Conservation (phyloP, 2,797 vertebrate genomes). For the Pitangus sulphuratus region DNA sequence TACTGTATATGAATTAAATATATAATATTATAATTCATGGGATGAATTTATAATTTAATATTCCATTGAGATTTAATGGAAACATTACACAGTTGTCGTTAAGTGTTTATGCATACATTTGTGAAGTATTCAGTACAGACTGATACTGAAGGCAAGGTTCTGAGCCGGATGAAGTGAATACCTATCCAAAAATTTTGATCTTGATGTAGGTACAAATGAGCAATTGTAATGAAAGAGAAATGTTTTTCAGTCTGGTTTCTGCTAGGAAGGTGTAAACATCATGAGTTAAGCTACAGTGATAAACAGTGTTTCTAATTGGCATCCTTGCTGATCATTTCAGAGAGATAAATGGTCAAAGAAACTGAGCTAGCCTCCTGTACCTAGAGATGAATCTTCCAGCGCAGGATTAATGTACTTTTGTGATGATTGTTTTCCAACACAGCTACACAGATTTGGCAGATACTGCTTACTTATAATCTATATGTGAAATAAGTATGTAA, state of each 20-base stretch:
- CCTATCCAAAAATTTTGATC: background rate
- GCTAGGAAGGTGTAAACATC: background rate
- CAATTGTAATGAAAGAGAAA: background rate
- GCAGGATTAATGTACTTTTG: conserved; percentile 20
- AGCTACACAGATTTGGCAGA: background rate
- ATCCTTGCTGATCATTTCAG: background rate
- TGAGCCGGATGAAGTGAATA: background rate
- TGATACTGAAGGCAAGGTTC: background rate
- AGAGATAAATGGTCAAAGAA: conserved; percentile 25
- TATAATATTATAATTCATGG: background rate
- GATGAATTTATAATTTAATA: background rate
- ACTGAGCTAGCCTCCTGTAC: background rate
- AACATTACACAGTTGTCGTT: background rate
- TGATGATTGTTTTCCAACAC: background rate
- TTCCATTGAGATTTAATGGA: background rate
- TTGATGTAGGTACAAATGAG: background rate
- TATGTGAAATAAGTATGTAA: background rate
- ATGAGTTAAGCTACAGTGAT: background rate
- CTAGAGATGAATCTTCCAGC: background rate
- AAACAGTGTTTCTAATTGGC: conserved; percentile 5
- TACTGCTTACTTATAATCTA: background rate
- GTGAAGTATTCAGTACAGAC: background rate
- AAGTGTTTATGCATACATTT: background rate
- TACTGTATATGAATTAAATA: background rate
- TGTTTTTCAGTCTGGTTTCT: background rate